A percentile compares a stretch with the other conserved stretches of the same genome.
These are phyloP conservation scores for Gavia stellata DNA, from an alignment of 2,113 vertebrate species.

Conservation along the genomic window DNA sequence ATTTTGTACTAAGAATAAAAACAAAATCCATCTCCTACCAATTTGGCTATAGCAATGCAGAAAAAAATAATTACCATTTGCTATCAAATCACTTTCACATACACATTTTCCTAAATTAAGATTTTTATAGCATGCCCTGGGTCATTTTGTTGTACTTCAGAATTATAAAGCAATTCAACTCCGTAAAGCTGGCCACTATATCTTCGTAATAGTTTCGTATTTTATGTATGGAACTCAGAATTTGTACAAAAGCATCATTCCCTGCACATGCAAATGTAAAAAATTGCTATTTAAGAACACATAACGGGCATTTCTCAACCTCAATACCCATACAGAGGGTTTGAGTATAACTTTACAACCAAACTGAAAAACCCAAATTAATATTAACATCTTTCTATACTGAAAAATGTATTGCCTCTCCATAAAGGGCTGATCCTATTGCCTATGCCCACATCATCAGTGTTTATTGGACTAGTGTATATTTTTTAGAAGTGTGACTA, in stretches of 20 bases:
- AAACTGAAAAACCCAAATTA: conserved; percentile 3
- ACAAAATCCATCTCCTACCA: conserved; percentile 2
- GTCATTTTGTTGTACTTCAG: conserved; percentile 40
- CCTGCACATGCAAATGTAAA: not conserved
- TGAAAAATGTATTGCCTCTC: not conserved
- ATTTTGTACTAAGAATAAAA: not conserved
- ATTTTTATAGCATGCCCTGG: conserved; percentile 15
- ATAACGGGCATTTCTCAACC: not conserved
- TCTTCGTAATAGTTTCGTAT: not conserved
- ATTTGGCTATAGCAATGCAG: not conserved
- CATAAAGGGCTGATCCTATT: not conserved
- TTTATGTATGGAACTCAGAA: conserved; percentile 22
- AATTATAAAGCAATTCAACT: conserved; percentile 32
- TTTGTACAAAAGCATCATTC: not conserved
- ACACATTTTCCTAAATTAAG: conserved; percentile 28
- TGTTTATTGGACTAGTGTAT: not conserved
- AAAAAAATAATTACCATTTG: conserved; percentile 25
- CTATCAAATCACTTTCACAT: conserved; percentile 8
- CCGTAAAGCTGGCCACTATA: not conserved
- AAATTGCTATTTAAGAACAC: conserved; percentile 11
- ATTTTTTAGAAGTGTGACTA: not conserved
- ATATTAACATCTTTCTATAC: not conserved
- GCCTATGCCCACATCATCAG: not conserved
- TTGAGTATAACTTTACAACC: not conserved
- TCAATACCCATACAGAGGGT: not conserved